Evolutionary conservation across 2,888 invertebrate species (phyloP).

Genomic region (Ornithoptera alexandrae): DNA sequence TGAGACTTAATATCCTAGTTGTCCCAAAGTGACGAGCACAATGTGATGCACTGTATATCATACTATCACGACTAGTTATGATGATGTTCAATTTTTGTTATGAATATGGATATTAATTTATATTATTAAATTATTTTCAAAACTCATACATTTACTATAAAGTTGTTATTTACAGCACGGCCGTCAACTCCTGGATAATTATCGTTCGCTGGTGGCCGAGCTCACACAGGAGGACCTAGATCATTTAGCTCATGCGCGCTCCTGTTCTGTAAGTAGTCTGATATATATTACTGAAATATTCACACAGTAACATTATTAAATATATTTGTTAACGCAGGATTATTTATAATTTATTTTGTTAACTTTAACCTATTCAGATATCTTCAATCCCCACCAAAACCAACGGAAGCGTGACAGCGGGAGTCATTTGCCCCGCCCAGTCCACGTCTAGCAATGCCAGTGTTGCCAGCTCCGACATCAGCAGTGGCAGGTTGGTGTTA

Average conservation of each 20-base stretch:
- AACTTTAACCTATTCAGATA: constrained; percentile 46
- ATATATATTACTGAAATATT: too few species aligned
- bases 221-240: constrained; percentile 91
- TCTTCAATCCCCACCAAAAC: constrained; percentile 71
- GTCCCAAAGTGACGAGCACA: too few species aligned
- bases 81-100: too few species aligned
- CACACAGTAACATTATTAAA: too few species aligned
- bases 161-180: constrained; percentile 79
- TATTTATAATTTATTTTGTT: neutral
- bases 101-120: neutral
- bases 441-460: constrained; percentile 61
- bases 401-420: constrained; percentile 46
- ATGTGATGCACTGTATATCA: too few species aligned
- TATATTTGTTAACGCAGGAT: too few species aligned
- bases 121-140: too few species aligned
- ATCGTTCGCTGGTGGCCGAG: constrained; percentile 90
- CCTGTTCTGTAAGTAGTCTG: constrained; percentile 86
- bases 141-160: neutral
- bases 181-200: constrained; percentile 91
- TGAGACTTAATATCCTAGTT: too few species aligned
- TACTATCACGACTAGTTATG: too few species aligned
- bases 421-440: constrained; percentile 55
- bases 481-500: constrained; percentile 68
- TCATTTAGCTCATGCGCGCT: constrained; percentile 88
- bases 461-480: constrained; percentile 69